Base-by-base conservation (phyloP, 1,140 invertebrate genomes). In the Papilio glaucus region DNA sequence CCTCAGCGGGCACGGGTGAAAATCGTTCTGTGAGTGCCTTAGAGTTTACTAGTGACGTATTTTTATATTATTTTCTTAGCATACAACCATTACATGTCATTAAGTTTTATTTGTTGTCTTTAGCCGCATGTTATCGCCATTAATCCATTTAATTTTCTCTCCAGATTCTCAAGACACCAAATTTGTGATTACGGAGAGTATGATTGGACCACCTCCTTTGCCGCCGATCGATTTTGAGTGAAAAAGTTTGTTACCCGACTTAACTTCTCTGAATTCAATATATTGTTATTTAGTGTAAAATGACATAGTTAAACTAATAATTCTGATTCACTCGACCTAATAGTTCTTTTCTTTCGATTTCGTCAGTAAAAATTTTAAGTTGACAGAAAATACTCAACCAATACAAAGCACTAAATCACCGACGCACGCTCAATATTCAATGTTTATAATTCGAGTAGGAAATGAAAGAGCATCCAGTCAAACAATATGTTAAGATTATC, bases 221-320 rank as follows among this genome's bases (percentile, higher is more conserved):
- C 80, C 80, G 42, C 78, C 78, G 0, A 77, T 82, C 0, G 80
- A 82, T 68, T 82, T 82, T 45, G 80, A 82, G 49, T 57, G 49
- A 57, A 24, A n/a, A 57, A n/a, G 4, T 7, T 45, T 45, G 8
- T 7, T 33, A 6, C 42, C 15, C n/a, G 42, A n/a, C n/a, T n/a
- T 53, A 21, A 53, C 18, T 53, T 53, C 15, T 53, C 18, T 7
- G 15, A 9, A 53, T 53, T 21, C 10, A 1, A 53, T n/a, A 53
- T 33, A 53, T 53, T 8, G 15, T 42, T n/a, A 1, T 42, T 13
- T 42, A 42, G 10, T 42, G 12, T 42, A 42, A 10, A 42, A 13
- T n/a, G n/a, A 45, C 42, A 15, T 7, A 41, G 39, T 41, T 41
- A 13, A 3, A 13, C 13, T 42, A 4, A 41, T 9, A n/a, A n/a